A percentile compares a stretch with the other conserved stretches of the same genome.
Conservation (phyloP, 2,797 vertebrate genomes). For the Chiloscyllium punctatum region DNA sequence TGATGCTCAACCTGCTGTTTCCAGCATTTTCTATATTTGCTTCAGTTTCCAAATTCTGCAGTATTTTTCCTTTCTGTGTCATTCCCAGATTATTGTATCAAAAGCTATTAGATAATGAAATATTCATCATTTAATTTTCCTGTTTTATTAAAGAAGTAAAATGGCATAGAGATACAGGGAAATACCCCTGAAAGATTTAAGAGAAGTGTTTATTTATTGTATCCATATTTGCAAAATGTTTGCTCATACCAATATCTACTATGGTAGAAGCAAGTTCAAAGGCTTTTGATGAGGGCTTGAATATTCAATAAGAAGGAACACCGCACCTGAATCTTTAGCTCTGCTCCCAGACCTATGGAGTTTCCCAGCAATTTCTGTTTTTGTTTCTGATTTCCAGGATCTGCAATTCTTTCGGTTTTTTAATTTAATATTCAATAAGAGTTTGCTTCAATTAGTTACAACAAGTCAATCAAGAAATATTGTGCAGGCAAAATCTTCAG, state of each 20-base stretch:
- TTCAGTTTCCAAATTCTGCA: background rate
- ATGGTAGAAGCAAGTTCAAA: background rate
- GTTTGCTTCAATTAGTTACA: slow-evolving; percentile 31
- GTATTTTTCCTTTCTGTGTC: background rate
- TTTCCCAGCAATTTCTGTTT: too few relatives aligned
- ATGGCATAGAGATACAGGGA: background rate
- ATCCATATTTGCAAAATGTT: background rate
- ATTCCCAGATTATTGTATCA: background rate
- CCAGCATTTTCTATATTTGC: background rate
- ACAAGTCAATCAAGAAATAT: slow-evolving; percentile 31
- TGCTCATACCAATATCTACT: background rate
- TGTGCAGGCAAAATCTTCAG: background rate
- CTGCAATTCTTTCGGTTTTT: too few relatives aligned
- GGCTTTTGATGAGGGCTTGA: background rate
- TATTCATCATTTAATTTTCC: background rate
- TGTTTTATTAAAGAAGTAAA: background rate
- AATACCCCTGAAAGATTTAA: background rate
- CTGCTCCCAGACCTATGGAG: too few relatives aligned
- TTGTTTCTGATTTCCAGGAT: too few relatives aligned
- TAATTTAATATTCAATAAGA: slow-evolving; percentile 26
- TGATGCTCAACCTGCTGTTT: background rate
- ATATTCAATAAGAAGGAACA: background rate
- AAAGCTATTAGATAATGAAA: background rate
- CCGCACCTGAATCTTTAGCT: too few relatives aligned
- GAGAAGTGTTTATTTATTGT: background rate